These are phyloP conservation scores for Slavum lentiscoides DNA, from an alignment of 2,888 invertebrate genomes.

Conservation along the genomic window DNA sequence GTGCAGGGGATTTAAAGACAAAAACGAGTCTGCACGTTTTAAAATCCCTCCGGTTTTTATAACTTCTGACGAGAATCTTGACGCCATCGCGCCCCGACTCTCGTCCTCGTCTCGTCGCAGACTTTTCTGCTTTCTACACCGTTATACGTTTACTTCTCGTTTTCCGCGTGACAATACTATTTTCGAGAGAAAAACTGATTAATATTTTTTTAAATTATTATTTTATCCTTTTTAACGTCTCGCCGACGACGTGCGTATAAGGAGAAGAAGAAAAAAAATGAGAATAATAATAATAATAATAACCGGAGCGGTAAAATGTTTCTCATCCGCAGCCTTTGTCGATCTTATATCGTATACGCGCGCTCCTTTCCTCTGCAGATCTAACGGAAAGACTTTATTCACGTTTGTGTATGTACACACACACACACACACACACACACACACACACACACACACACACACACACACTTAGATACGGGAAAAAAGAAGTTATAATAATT, in stretches of 20 bases:
- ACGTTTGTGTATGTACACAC: neutral
- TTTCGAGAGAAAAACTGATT: too few relatives aligned
- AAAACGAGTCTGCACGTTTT: too few relatives aligned
- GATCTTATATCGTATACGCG: neutral
- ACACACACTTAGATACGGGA: too few relatives aligned
- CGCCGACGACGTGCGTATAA: neutral
- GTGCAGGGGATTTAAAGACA: too few relatives aligned
- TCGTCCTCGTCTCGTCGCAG: too few relatives aligned
- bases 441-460: neutral
- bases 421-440: neutral
- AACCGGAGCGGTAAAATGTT: constrained; percentile 21
- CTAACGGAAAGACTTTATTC: too few relatives aligned
- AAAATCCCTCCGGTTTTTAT: too few relatives aligned
- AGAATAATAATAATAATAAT: neutral
- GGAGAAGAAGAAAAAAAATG: neutral
- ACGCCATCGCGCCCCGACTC: too few relatives aligned
- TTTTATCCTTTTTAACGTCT: constrained; percentile 18
- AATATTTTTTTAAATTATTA: neutral
- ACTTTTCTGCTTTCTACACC: too few relatives aligned
- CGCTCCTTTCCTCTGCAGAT: neutral
- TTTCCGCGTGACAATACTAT: too few relatives aligned
- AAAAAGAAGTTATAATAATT: neutral
- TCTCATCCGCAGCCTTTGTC: neutral
- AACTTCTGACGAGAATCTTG: too few relatives aligned
- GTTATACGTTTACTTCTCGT: too few relatives aligned